These are phyloP conservation scores for Lepidothrix coronata DNA, from an alignment of 2,113 vertebrate species.

Conservation along the genomic window DNA sequence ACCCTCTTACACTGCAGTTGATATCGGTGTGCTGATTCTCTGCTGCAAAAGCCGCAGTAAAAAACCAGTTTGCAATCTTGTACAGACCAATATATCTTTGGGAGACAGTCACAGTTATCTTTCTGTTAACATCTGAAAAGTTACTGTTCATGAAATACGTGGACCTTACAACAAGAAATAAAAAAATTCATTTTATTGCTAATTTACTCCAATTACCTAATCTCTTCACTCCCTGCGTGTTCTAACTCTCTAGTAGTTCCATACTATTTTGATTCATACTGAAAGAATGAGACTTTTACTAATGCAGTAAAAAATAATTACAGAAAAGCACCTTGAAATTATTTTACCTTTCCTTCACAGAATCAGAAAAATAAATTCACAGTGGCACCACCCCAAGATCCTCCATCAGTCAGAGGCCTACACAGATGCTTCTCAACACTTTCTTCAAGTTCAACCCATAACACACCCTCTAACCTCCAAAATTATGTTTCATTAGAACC, in stretches of 20 bases:
- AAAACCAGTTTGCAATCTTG: background rate
- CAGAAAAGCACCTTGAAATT: background rate
- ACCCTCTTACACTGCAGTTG: background rate
- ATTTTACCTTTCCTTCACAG: background rate
- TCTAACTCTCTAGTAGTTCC: background rate
- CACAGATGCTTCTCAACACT: background rate
- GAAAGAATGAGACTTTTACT: background rate
- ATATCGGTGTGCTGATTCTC: background rate
- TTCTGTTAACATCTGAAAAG: background rate
- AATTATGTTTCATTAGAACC: background rate
- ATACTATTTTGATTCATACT: background rate
- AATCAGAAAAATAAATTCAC: background rate
- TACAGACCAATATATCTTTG: background rate
- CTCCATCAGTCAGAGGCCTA: background rate
- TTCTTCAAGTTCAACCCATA: background rate
- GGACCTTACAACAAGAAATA: background rate
- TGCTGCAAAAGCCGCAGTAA: background rate
- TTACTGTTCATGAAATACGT: background rate
- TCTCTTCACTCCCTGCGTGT: background rate
- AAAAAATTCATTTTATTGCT: background rate
- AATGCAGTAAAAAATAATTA: background rate
- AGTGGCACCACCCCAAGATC: rapidly evolving
- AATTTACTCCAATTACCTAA: background rate
- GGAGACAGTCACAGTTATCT: background rate
- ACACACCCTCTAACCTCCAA: background rate